Base-by-base conservation (phyloP, 2,113 vertebrate species). In the Caloenas nicobarica region DNA sequence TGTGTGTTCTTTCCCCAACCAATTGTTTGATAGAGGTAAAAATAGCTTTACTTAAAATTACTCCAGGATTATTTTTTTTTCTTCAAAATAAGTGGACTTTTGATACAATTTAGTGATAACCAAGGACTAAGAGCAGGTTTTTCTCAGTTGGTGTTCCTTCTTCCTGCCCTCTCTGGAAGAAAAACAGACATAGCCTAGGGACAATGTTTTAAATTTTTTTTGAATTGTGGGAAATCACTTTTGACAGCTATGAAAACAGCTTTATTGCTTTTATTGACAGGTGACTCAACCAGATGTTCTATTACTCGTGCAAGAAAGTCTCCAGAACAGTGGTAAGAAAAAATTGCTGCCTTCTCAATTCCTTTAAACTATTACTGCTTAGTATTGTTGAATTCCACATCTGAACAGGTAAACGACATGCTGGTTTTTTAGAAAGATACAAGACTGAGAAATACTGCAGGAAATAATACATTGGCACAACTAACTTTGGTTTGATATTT, bases 231-330 rank as follows among this genome's bases (percentile, higher is more conserved):
- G 54, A 84, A 87, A 65, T 69, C 11, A 80, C 31, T 10, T 65
- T 79, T 89, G 48, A 65, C 58, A 80, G 11, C 11, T 85, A 17
- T 57, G 38, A 74, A 89, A 96, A 36, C 18, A 64, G 5, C 36
- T 86, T 76, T 80, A 23, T 86, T 92, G 38, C 31, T 94, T 91
- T 79, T 86, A 51, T 98, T 98, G 96, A 86, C 98, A 99, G 99
- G 99, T 99, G 98, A 97, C 98, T 97, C 99, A 99, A 93, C 99
- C 99, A 95, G 99, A 99, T 77, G 99, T 99, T 96, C 98, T 99
- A 70, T 96, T 99, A 97, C 93, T 98, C 96, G 98, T 99, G 88
- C 99, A 99, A 97, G 99, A 99, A 96, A 98, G 97, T 93, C 98
- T 99, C 68, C 98, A 98, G 81, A 98, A 97, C 89, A 98, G 98